Base-by-base conservation (phyloP, 1,140 invertebrate species). In the Formica exsecta region DNA sequence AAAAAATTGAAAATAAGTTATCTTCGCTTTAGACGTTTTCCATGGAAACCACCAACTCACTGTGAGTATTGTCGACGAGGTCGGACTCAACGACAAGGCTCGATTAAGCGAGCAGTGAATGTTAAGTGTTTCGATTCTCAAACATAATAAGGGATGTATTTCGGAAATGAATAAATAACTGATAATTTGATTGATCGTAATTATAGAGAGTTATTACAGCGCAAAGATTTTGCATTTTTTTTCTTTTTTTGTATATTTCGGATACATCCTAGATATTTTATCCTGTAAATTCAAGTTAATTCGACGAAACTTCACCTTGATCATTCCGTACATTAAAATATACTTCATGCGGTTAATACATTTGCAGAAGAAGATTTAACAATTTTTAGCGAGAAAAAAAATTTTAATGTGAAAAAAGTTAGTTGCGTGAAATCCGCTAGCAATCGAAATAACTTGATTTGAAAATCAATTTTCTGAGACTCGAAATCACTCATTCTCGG, bases 41-140 rank as follows among this genome's bases (percentile, higher is more conserved):
- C 85, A 74, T 84, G 88, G 87, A 89, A 90, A 89, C 85, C 88
- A 90, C 73, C 87, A 77, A 90, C 41, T 89, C 68, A 86, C 73
- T 68, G 38, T 32, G 51, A 86, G 2, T 70, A 76, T 71, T 61
- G 32, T 66, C 65, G 79, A 90, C 70, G 41, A 86, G 87, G 29
- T 38, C 71, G 16, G 71, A 90, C 87, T 19, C 73, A 88, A 88
- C 64, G 51, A 89, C 75, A 89, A 22, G 70, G 59, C 41, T 89
- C 77, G 84, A 89, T 62, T 16, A 25, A 19, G 57, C 22, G 16
- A 74, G 71, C 3, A 54, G 41, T 44, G 41, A 44, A 44, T 2
- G n/a, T 41, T 61, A 54, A 57, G n/a, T 6, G 5, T 74, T 6
- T 22, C 48, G 8, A 51, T 0, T 3, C 22, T 65, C 64, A 32